Evolutionary conservation across 2,113 vertebrate genomes (phyloP).

Genomic region (Urocolius indicus): DNA sequence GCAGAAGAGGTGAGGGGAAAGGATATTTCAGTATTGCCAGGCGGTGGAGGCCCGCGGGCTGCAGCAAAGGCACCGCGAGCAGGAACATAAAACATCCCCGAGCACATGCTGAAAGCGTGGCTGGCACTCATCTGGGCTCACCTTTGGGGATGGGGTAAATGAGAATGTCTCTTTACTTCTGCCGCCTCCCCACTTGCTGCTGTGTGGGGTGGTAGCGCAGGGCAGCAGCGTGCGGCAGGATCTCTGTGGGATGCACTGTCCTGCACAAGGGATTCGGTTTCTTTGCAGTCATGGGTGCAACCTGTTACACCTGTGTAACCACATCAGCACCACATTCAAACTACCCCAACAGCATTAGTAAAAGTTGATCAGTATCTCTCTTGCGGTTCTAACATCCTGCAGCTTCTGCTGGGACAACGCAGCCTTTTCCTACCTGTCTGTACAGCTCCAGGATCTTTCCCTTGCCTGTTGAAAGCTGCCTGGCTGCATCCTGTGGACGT

Average conservation of each 20-base stretch:
- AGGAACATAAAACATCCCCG: constrained; percentile 5
- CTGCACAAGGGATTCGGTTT: neutral
- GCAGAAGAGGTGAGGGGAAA: neutral
- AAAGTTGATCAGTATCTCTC: constrained; percentile 28
- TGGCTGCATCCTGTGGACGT: neutral
- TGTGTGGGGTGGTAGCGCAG: neutral
- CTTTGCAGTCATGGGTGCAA: constrained; percentile 35
- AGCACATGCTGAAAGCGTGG: neutral
- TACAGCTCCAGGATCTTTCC: neutral
- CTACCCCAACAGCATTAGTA: constrained; percentile 45
- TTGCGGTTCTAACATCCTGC: neutral
- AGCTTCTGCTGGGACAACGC: constrained; percentile 9
- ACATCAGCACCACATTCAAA: constrained; percentile 32
- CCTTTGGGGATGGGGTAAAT: neutral
- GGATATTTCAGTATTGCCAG: constrained; percentile 70
- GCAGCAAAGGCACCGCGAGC: neutral
- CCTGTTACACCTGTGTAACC: no score
- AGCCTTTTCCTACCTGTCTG: neutral
- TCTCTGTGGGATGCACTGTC: neutral
- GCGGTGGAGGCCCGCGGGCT: neutral
- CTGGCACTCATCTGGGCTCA: fast-evolving
- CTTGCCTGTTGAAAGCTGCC: neutral
- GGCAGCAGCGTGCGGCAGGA: neutral
- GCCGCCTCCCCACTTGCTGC: constrained; percentile 23
- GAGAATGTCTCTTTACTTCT: constrained; percentile 1